phyloP scores from a whole-genome alignment of 2,797 vertebrate genomes.

The Lepus townsendii region DNA sequence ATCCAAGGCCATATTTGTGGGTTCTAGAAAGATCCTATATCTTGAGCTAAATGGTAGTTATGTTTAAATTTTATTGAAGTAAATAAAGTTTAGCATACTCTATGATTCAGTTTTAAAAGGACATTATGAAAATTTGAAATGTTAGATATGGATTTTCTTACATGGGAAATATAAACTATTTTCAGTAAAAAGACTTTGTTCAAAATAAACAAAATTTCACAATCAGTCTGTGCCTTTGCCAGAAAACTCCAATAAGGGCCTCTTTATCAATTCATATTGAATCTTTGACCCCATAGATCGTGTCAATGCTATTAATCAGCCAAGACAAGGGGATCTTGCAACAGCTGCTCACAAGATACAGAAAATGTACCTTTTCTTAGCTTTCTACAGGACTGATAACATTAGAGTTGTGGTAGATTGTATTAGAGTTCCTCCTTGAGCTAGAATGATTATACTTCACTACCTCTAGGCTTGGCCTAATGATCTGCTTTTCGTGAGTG shows the following conservation, averaged over 20 bases:
- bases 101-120: background rate
- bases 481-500: background rate
- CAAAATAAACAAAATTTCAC: background rate
- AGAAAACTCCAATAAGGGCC: background rate
- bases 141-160: background rate
- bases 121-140: background rate
- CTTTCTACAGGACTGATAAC: background rate
- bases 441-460: background rate
- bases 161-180: background rate
- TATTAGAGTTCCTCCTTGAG: background rate
- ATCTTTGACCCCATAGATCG: background rate
- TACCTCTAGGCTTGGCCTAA: background rate
- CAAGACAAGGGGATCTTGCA: background rate
- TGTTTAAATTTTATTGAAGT: background rate
- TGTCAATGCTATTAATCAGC: background rate
- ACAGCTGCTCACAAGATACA: background rate
- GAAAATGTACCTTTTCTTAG: background rate
- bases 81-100: background rate
- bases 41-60: background rate
- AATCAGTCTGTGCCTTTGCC: background rate
- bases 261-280: background rate
- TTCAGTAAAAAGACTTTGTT: conserved; percentile 16
- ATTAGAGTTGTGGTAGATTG: background rate
- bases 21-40: background rate
- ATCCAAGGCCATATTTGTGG: background rate